Base-by-base conservation (phyloP, 2,113 vertebrate genomes). In the Tachysurus fulvidraco region DNA sequence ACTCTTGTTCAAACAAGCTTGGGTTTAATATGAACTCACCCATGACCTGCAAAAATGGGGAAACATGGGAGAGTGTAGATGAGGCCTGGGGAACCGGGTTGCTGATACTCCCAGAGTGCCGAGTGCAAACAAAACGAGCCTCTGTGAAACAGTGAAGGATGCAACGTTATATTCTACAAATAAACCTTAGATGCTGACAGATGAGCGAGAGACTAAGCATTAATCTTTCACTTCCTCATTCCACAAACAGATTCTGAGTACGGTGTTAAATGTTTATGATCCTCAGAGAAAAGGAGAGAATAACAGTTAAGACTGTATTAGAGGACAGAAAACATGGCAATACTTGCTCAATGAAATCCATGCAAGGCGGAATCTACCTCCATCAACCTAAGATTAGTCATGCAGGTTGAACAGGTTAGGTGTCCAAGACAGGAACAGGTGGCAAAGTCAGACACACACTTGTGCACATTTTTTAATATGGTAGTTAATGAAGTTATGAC, bases 401-500 rank as follows among this genome's bases (percentile, higher is more conserved):
- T 73, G 41, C 71, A 73, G 41, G 19, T 46, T 73, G 7, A 12
- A 73, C 14, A n/a, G 19, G 11, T 52, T 52, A 5, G 4, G 4
- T 13, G 3, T 74, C 30, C 10, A 36, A 73, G 69, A 44, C 69
- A 73, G 7, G 69, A 36, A 44, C 69, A 73, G 2, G 69, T 41
- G 10, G 17, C 36, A 73, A 4, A 5, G 5, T 23, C 19, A 44
- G 44, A 12, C 69, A 44, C 69, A 73, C 41, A 44, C 41, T 73
- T 73, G 14, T 36, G 19, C 9, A 17, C 28, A 10, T 4, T 60
- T 62, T 57, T 59, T 25, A 62, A 25, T 8, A 23, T 25, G 2
- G 7, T 41, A 69, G 36, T 69, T 91, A 91, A 91, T 92, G 90
- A 88, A 36, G 52, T 55, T 52, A 85, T 21, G 78, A 25, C n/a